Evolutionary conservation across 2,888 invertebrate genomes (phyloP), one percentile per base, ranked within the genome.

Genomic region (Conistra vaccinii): DNA sequence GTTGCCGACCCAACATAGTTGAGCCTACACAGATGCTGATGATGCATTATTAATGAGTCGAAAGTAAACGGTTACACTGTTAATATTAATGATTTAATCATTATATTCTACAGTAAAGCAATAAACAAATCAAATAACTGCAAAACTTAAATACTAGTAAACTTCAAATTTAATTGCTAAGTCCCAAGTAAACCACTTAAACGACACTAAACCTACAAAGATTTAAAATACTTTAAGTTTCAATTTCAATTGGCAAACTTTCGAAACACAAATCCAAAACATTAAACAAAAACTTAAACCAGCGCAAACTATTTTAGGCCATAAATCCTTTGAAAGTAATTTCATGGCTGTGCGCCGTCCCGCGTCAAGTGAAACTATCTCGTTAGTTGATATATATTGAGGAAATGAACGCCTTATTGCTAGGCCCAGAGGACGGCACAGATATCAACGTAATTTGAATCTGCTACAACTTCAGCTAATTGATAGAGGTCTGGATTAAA

Each of bases 291-390:
- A 83, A 78, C 66, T 76, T 63, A 55, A 73, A 58, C 45, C 35
- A 74, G 29, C 53, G 51, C 69, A 60, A 80, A 84, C 86, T 82
- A 80, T 86, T 86, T 84, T 69, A 73, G 76, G 66, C 26, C 48
- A 83, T 81, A 87, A 85, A 87, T 87, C 76, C 58, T 66, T 60
- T 55, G 68, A 61, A 86, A 81, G 81, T 85, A 83, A 86, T 86
- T 87, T 86, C 85, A 86, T 83, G 78, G 78, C 69, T 73, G 57
- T 62, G 67, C 75, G 69, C 74, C 73, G 62, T 72, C 69, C 76
- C 62, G 61, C 69, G 77, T 85, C 77, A 83, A 67, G 51, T 70
- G 77, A 72, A 86, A 85, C 87, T 85, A 83, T 78, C 78, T 78
- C 62, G 73, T 83, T 83, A 79, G 69, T 69, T 74, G 78, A 86